Percentiles rank a stretch among this genome's conserved stretches.
phyloP scores from a whole-genome alignment of 1,140 invertebrate species.

The Zophobas atratus region DNA sequence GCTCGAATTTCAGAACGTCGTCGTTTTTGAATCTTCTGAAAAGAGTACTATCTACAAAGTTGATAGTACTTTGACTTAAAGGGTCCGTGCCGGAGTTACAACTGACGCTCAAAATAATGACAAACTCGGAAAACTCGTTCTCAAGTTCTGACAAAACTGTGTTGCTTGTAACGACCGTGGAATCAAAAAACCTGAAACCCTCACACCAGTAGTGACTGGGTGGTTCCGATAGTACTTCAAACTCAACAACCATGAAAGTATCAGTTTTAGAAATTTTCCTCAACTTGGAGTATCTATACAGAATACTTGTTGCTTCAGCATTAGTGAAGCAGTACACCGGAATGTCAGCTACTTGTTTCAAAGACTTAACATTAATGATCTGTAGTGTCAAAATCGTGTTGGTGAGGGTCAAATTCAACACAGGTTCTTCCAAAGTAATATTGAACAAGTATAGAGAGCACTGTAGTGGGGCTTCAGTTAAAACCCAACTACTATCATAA shows the following conservation, averaged over 20 bases:
- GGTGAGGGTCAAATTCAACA: not conserved
- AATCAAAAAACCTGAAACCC: conserved; percentile 28
- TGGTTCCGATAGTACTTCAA: not conserved
- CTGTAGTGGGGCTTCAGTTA: not conserved
- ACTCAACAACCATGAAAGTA: not conserved
- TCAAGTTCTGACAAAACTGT: too few relatives aligned
- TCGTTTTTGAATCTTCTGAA: too few relatives aligned
- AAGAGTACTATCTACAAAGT: too few relatives aligned
- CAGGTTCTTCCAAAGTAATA: not conserved
- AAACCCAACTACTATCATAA: conserved; percentile 12
- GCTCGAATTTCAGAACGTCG: too few relatives aligned
- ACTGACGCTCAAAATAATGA: too few relatives aligned
- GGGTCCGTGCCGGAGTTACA: too few relatives aligned
- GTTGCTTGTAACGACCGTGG: conserved; percentile 10
- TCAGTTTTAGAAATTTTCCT: not conserved
- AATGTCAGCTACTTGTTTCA: not conserved
- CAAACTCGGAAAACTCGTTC: too few relatives aligned
- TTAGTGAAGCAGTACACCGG: conserved; percentile 29
- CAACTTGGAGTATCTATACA: not conserved
- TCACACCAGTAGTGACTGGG: conserved; percentile 50
- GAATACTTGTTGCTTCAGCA: not conserved
- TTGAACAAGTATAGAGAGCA: conserved; percentile 6
- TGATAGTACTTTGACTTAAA: too few relatives aligned
- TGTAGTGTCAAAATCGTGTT: not conserved
- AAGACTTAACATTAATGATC: not conserved